Evolutionary conservation across 2,797 vertebrate genomes (phyloP), one percentile per base, ranked within the genome.

Genomic region (Centropyge bicolor): DNA sequence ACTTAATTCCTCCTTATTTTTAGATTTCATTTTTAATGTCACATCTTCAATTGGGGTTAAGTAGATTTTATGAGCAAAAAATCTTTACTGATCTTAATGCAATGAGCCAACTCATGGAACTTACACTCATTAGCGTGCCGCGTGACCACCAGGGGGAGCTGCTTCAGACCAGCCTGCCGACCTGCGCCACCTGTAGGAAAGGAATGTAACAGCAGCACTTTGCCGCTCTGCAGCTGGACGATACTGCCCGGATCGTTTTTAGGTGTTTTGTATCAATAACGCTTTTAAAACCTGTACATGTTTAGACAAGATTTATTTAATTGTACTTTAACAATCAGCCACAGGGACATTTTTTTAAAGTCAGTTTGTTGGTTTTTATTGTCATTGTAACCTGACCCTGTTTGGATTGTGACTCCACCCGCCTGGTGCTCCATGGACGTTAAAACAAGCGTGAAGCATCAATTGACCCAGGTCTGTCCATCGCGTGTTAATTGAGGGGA

Each of bases 271-370:
- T 52, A 31, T 31, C 27, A 31, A 31, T 31, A 31, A 31, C 27
- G 22, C 24, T 65, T 52, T 70, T 65, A 31, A 70, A 70, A 31
- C 24, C 52, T 57, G 41, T 6, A 16, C 40, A 24, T 27, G n/a
- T 48, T 20, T 11, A n/a, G 5, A 27, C 41, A 46, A 46, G n/a
- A 54, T 54, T 54, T 46, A 3, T 36, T 45, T 22, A 51, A 41
- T 6, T 19, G 22, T 3, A 40, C 27, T 31, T 31, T 31, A 4
- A 31, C 24, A 22, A 4, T 24, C 46, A 20, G 13, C 35, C 48
- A 22, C 12, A n/a, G n/a, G 8, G 48, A 27, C 14, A 20, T 5
- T 24, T 45, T 10, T 12, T 51, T 35, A 31, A 31, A 31, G n/a
- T n/a, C n/a, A 31, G 40, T 55, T 5, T 20, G 22, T 8, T n/a